Evolutionary conservation across 1,140 invertebrate genomes (phyloP).

Genomic region (Rhynchophorus ferrugineus): DNA sequence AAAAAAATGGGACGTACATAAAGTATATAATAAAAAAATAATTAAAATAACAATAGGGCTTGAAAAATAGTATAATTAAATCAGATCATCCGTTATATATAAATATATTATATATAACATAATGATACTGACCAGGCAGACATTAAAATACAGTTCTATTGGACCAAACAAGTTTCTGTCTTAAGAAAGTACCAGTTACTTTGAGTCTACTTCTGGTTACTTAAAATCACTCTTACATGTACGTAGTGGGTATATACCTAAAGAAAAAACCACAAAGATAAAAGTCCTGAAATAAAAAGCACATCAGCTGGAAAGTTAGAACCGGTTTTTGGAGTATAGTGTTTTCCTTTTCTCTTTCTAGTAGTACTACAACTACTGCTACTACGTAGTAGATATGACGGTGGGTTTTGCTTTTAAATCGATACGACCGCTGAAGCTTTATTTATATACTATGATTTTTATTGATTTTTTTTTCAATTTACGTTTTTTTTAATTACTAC

Average conservation of each 20-base stretch:
- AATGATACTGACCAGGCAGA: conserved; percentile 32
- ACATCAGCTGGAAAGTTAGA: conserved; percentile 39
- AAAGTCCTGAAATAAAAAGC: conserved; percentile 38
- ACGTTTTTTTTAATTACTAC: no score
- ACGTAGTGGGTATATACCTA: conserved; percentile 33
- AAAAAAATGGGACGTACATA: no score
- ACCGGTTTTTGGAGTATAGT: conserved; percentile 36
- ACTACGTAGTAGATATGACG: conserved; percentile 33
- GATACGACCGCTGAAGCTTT: conserved; percentile 7
- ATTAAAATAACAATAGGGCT: conserved; percentile 13
- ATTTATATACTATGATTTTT: conserved; percentile 6
- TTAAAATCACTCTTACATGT: conserved; percentile 33
- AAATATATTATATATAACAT: conserved; percentile 22
- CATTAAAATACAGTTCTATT: conserved; percentile 31
- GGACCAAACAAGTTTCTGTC: conserved; percentile 25
- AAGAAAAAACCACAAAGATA: conserved; percentile 30
- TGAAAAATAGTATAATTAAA: conserved; percentile 14
- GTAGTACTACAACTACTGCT: conserved; percentile 38
- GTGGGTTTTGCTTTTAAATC: conserved; percentile 12
- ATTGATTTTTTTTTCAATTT: background rate
- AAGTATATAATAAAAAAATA: conserved; percentile 9
- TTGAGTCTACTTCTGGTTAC: conserved; percentile 22
- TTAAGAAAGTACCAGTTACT: conserved; percentile 13
- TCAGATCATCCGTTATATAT: conserved; percentile 12
- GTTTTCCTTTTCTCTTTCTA: conserved; percentile 34